Evolutionary conservation across 2,888 invertebrate genomes (phyloP), one percentile per base, ranked within the genome.

Genomic region (Minunthozetes semirufus): DNA sequence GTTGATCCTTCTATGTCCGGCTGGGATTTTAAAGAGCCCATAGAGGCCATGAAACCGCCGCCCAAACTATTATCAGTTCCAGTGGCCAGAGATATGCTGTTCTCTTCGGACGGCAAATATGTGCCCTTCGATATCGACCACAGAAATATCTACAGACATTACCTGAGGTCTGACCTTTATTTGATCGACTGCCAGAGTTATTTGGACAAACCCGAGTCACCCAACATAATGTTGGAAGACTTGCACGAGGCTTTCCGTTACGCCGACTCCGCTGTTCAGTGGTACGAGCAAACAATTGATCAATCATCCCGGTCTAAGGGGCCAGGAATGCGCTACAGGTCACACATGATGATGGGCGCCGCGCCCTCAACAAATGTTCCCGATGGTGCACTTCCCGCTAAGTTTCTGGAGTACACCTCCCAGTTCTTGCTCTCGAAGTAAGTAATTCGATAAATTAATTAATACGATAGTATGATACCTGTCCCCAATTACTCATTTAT

Each of bases 331-430:
- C 38, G 63, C 63, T 33, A 73, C 42, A 42, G 11, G 11, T 42
- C 42, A 42, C 42, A 42, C 13, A 42, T 42, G 42, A 42, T 42
- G 42, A 42, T 42, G 42, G 42, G 42, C 42, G 5, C 42, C 1
- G 11, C 42, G 11, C 53, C 19, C n/a, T 9, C 71, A 46, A 56
- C 75, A 25, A 53, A 19, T 8, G 33, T 75, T 11, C 75, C 75
- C 4, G 15, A 22, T 19, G 75, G 75, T 13, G 71, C 71, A 22
- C 50, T 75, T 5, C 71, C 70, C 19, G 70, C 75, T 17, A 75
- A 71, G 48, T 42, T 75, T n/a, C 70, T 75, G 19, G 75, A 75
- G 42, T 75, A 75, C 46, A 71, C 75, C 22, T 75, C 75, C 9
- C 68, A 68, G 68, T 68, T 42, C 42, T 68, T 68, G 68, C 22